Base-by-base conservation (phyloP, 2,888 invertebrate species). In the Lasioglossum lativentre region DNA sequence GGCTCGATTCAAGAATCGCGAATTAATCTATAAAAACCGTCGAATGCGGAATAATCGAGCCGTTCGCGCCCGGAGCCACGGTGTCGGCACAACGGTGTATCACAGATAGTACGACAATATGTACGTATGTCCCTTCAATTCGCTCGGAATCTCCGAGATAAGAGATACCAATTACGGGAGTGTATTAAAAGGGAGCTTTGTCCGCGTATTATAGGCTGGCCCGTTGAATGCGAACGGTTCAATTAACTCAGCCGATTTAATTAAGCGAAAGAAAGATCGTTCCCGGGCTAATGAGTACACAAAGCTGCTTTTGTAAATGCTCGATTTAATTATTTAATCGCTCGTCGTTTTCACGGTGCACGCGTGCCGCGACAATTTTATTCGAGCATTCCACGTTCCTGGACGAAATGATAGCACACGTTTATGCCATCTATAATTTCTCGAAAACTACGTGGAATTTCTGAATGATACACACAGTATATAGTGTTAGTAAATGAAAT, bases 11-110 rank as follows among this genome's bases (percentile, higher is more conserved):
- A 75, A 45, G 80, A 42, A 47, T 66, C 66, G 66, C n/a, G 72
- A 78, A 80, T 76, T 80, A 82, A 42, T 75, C 40, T 23, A 52
- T 12, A 59, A 59, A 78, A 82, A 38, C 30, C 56, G 34, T 47
- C 52, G 34, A 16, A 34, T 40, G 8, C 8, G 0, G 16, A 78
- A 71, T 75, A 84, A 82, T 75, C 70, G 30, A 47, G n/a, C 23
- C 34, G 56, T 40, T 38, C 19, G 23, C 38, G 16, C 38, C 38
- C 19, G 10, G 16, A 6, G 70, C 34, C 16, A 0, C n/a, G 14
- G 73, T 16, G n/a, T 78, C 72, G 56, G 73, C 66, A 23, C 14
- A 52, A 40, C 72, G 40, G 30, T 5, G 40, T 40, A n/a, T 68
- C 12, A 19, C 30, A 34, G 63, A 63, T n/a, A 70, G n/a, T 4